phyloP scores from a whole-genome alignment of 2,888 invertebrate species.

The Tethea ocularis region DNA sequence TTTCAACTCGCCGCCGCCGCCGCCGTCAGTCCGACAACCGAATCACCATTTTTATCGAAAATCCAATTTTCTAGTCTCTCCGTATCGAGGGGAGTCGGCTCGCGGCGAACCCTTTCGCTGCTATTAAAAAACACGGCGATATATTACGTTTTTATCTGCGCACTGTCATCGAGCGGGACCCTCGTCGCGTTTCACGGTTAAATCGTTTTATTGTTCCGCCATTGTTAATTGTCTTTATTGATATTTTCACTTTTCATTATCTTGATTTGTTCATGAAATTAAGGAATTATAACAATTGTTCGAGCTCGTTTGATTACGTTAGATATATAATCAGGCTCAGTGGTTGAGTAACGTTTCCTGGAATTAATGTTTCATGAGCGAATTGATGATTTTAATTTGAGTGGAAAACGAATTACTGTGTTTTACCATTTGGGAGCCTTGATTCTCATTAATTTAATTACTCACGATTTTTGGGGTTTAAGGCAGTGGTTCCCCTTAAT shows the following conservation, averaged over 20 bases:
- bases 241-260: conserved; percentile 24
- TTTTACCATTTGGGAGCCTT: neutral
- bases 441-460: neutral
- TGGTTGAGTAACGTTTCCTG: neutral
- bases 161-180: conserved; percentile 47
- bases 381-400: conserved; percentile 6
- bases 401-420: neutral
- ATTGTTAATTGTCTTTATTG: conserved; percentile 38
- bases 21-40: conserved; percentile 24
- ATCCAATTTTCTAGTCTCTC: conserved; percentile 55
- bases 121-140: conserved; percentile 46
- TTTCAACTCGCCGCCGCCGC: conserved; percentile 20
- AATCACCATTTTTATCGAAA: conserved; percentile 62
- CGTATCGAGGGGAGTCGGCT: conserved; percentile 23
- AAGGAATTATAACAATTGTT: conserved; percentile 3
- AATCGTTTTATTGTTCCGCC: conserved; percentile 37
- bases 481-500: neutral
- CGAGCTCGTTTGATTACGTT: neutral
- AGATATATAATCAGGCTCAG: neutral
- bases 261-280: conserved; percentile 14
- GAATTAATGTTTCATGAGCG: neutral
- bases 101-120: conserved; percentile 35
- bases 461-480: neutral
- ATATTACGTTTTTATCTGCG: conserved; percentile 53
- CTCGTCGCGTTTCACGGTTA: conserved; percentile 37